Conservation (phyloP, 2,888 invertebrate genomes). For the Drosophila nr. fundita region DNA sequence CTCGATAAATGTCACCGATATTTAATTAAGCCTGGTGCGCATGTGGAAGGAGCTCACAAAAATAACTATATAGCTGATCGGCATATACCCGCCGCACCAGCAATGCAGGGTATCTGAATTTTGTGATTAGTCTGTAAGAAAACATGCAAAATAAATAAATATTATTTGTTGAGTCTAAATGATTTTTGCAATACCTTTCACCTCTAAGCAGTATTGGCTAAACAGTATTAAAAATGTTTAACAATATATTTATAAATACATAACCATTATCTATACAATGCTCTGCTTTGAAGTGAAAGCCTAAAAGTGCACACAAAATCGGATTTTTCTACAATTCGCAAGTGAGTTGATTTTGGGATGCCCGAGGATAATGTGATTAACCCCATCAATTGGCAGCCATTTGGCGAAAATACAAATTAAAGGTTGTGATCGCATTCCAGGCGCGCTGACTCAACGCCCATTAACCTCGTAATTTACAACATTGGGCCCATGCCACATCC, state of each 20-base stretch:
- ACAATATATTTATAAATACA: neutral
- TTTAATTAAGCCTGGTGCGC: slow-evolving; percentile 74
- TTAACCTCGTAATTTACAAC: slow-evolving; percentile 67
- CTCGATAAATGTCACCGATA: slow-evolving; percentile 79
- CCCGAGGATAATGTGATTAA: slow-evolving; percentile 15
- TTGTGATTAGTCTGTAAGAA: no score
- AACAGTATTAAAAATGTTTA: neutral
- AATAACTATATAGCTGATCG: slow-evolving; percentile 29
- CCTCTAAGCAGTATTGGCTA: no score
- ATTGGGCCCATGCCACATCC: neutral
- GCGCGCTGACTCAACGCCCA: slow-evolving; percentile 56
- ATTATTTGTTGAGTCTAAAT: neutral
- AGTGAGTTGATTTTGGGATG: slow-evolving; percentile 15
- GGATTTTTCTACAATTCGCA: slow-evolving; percentile 21
- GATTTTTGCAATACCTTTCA: no score
- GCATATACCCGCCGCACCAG: slow-evolving; percentile 10
- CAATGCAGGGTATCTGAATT: neutral
- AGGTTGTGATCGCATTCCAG: slow-evolving; percentile 39
- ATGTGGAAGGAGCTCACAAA: slow-evolving; percentile 31
- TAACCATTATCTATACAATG: neutral
- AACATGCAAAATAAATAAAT: neutral
- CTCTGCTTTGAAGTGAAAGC: slow-evolving; percentile 27
- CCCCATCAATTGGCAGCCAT: slow-evolving; percentile 35
- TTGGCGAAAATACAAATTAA: slow-evolving; percentile 17
- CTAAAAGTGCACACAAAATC: slow-evolving; percentile 31